These are phyloP conservation scores for Pagrus major DNA, from an alignment of 2,113 vertebrate genomes.

Conservation along the genomic window DNA sequence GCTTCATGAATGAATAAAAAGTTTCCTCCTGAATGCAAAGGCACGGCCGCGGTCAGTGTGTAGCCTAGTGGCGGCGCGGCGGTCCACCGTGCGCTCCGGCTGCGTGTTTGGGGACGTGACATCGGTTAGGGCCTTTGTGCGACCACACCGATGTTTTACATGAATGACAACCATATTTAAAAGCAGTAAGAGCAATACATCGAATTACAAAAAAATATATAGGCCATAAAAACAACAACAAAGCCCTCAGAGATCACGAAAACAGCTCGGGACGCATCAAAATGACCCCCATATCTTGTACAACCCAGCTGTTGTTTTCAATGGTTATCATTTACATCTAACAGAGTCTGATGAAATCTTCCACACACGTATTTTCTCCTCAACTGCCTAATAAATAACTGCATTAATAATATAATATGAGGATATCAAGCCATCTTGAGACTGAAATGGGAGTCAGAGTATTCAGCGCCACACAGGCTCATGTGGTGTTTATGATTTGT, in stretches of 20 bases:
- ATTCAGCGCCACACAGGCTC: background rate
- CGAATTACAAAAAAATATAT: accelerated
- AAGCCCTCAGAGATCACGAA: background rate
- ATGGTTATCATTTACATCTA: background rate
- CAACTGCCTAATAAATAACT: background rate
- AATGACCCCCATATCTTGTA: background rate
- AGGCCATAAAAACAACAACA: background rate
- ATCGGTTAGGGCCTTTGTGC: background rate
- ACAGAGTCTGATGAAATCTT: background rate
- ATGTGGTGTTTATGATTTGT: background rate
- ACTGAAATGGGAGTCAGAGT: background rate
- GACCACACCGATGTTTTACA: background rate
- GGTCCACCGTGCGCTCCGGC: constrained; percentile 36
- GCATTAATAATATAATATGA: background rate
- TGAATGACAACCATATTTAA: accelerated
- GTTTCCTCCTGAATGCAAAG: constrained; percentile 17
- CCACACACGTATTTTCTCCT: background rate
- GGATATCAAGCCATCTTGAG: background rate
- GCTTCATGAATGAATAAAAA: constrained; percentile 49
- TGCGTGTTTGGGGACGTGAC: constrained; percentile 39
- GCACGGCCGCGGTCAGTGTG: background rate
- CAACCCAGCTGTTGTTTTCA: background rate
- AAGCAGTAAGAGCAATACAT: background rate
- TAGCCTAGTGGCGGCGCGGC: background rate
- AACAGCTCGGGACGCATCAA: background rate